Evolutionary conservation across 2,888 invertebrate genomes (phyloP).

Genomic region (Xanthostigma xanthostigma): DNA sequence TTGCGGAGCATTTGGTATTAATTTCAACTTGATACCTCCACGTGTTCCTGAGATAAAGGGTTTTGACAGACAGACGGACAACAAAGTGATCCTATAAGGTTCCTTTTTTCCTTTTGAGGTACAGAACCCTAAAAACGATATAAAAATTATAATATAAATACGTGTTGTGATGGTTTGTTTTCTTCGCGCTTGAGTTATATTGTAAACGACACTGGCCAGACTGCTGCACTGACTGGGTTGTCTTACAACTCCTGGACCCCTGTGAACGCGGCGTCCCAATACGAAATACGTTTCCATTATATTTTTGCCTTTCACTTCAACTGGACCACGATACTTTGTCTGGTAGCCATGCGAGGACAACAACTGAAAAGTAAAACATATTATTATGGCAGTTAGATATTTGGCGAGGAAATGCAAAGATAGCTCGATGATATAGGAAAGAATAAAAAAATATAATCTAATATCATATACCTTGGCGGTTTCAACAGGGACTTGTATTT

Average conservation of each 20-base stretch:
- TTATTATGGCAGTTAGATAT: too few relatives aligned
- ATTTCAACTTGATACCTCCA: too few relatives aligned
- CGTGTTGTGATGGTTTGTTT: conserved; percentile 38
- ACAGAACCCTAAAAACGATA: too few relatives aligned
- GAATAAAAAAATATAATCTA: not conserved
- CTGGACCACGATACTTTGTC: conserved; percentile 62
- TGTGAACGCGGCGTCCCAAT: conserved; percentile 43
- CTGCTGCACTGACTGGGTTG: conserved; percentile 61
- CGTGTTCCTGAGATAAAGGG: too few relatives aligned
- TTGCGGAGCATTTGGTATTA: too few relatives aligned
- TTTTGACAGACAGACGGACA: too few relatives aligned
- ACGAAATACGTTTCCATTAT: conserved; percentile 94
- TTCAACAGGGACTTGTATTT: conserved; percentile 77
- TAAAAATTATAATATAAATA: not conserved
- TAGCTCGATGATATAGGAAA: too few relatives aligned
- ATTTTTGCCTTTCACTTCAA: conserved; percentile 90
- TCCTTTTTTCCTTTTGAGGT: too few relatives aligned
- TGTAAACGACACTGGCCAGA: conserved; percentile 76
- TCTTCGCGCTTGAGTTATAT: conserved; percentile 69
- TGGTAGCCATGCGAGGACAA: conserved; percentile 58
- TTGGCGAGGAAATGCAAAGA: too few relatives aligned
- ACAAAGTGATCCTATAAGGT: too few relatives aligned
- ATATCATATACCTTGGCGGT: conserved; percentile 49
- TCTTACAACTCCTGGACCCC: conserved; percentile 40
- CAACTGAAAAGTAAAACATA: conserved; percentile 36